Base-by-base conservation (phyloP, 1,140 invertebrate species). In the Glossosoma conforme region DNA sequence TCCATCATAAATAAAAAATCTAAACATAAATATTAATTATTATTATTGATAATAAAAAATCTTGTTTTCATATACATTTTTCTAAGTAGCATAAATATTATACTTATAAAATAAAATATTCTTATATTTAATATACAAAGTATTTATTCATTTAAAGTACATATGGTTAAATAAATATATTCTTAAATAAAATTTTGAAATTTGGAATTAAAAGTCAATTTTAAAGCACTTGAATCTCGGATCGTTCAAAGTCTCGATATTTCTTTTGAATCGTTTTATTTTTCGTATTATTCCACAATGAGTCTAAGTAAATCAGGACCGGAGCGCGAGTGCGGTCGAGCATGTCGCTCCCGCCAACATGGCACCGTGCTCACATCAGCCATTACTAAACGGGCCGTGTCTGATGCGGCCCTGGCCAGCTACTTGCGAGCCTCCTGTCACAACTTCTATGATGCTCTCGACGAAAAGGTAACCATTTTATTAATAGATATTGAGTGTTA, bases 261-360 rank as follows among this genome's bases (percentile, higher is more conserved):
- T 46, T 15, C 6, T 10, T 15, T 46, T 33, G 3, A 30, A 9
- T 44, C 3, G 9, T 32, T 19, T 15, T 25, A 52, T 52, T 37
- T 11, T 22, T 14, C 36, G n/a, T 13, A 3, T 32, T 17, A 36
- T n/a, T 52, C 19, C n/a, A 52, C 52, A 44, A 73, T 74, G 70
- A 72, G 62, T 67, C 70, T 68, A 52, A 56, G 59, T 38, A 64
- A 65, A 33, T 21, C 43, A 14, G 36, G 24, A 13, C 24, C 44
- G 28, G 52, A 52, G 50, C 64, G 33, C 20, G 74, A 76, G 49
- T 81, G 79, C 62, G 77, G 73, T 6, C 66, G 63, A 19, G 71
- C 70, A 53, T 85, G 84, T 58, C 74, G 69, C 46, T 84, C 81
- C n/a, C 65, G 67, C 15, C 59, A 67, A 42, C 83, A 86, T 65